Percentiles rank a stretch among this genome's conserved stretches.
Evolutionary conservation across 1,140 invertebrate genomes (phyloP).

Genomic region (Drosophila paulistorum): DNA sequence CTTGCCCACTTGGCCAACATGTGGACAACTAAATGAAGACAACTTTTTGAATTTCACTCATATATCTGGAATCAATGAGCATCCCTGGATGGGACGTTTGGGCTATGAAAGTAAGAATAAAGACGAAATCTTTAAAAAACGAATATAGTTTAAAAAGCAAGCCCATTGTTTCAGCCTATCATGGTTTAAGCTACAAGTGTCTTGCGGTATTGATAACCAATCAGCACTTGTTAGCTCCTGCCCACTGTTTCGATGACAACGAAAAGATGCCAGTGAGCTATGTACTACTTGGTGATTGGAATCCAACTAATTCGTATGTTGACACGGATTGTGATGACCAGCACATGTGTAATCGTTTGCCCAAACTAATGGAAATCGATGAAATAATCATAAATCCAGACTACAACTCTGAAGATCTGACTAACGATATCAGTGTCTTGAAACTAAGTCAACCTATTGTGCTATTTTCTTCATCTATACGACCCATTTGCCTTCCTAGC

Average conservation of each 20-base stretch:
- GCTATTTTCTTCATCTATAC: background rate
- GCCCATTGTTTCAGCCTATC: slow-evolving; percentile 5
- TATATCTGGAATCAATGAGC: slow-evolving; percentile 12
- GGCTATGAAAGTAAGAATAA: slow-evolving; percentile 34
- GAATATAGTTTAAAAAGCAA: background rate
- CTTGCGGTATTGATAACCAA: slow-evolving; percentile 32
- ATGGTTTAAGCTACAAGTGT: slow-evolving; percentile 38
- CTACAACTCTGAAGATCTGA: background rate
- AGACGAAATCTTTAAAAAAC: background rate
- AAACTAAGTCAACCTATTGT: slow-evolving; percentile 3
- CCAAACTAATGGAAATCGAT: slow-evolving; percentile 20
- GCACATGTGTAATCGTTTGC: slow-evolving; percentile 11
- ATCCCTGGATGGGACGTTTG: slow-evolving; percentile 33
- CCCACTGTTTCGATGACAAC: slow-evolving; percentile 30
- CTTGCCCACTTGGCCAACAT: slow-evolving; percentile 5
- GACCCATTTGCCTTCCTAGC: slow-evolving; percentile 33
- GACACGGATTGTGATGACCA: slow-evolving; percentile 22
- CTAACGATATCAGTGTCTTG: slow-evolving; percentile 27
- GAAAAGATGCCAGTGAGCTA: background rate
- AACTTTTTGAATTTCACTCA: slow-evolving; percentile 12
- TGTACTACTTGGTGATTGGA: slow-evolving; percentile 42
- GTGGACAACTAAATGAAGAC: slow-evolving; percentile 21
- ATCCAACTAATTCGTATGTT: slow-evolving; percentile 27
- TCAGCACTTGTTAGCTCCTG: slow-evolving; percentile 35
- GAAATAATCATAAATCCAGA: slow-evolving; percentile 37